Base-by-base conservation (phyloP, 2,797 vertebrate species). In the Micropoecilia bifurca region DNA sequence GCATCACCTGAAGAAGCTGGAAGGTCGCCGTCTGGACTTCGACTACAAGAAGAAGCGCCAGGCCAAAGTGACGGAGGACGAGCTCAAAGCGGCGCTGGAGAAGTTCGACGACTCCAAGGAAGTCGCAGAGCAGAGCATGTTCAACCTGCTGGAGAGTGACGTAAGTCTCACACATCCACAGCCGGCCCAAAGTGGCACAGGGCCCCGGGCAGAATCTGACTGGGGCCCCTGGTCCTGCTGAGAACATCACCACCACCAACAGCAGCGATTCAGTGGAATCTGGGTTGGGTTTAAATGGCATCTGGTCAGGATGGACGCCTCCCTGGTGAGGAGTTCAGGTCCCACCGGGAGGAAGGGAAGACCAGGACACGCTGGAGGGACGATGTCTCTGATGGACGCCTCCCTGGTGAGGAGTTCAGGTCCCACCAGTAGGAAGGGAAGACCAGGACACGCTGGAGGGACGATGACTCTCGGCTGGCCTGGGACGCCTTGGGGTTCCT, bases 41-140 rank as follows among this genome's bases (percentile, higher is more conserved):
- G 99, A 99, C 91, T 99, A 99, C 87, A 99, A 99, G 93, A 99
- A 99, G 96, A 99, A 99, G 91, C 97, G 98, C n/a, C 98, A 99
- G 92, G 97, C 97, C 89, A 99, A 98, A 91, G 95, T 98, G 81
- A 97, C 96, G 3, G 99, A 99, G 0, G 98, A 99, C 0, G 99
- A 99, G 86, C 93, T 99, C 88, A 98, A 97, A 82, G 97, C 97
- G 78, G 98, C 99, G 0, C 94, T 99, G 74, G 99, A 99, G 90
- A 99, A 99, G 81, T 99, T 99, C 28, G 98, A 99, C 18, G 98
- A 99, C 78, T 98, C 98, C 77, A 99, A 99, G 95, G 99, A 99
- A 91, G 96, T 99, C 28, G 98, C 99, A 1, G 98, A 99, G 90
- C 97, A 96, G 85, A 98, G 98, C 97, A 99, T 99, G 98, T 99